These are phyloP conservation scores for Papilio elwesi DNA, from an alignment of 2,888 invertebrate species.

Conservation along the genomic window DNA sequence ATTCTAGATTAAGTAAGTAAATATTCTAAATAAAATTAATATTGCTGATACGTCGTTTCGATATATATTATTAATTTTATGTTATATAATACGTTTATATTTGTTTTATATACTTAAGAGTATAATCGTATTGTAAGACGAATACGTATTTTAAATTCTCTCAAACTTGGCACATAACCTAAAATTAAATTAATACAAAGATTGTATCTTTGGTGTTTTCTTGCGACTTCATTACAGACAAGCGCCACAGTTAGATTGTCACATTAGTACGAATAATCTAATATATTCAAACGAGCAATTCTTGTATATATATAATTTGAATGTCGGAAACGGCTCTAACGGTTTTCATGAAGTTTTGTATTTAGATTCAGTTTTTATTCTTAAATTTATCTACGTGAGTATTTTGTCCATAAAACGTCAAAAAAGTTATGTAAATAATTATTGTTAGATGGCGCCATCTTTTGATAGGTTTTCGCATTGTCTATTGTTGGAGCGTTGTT, in stretches of 20 bases:
- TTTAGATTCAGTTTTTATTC: too few species aligned
- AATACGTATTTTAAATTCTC: constrained; percentile 73
- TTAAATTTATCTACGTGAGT: too few species aligned
- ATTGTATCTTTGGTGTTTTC: constrained; percentile 34
- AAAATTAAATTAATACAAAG: constrained; percentile 26
- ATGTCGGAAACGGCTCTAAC: too few species aligned
- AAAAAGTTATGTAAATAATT: too few species aligned
- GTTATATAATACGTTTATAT: not conserved
- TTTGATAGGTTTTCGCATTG: too few species aligned
- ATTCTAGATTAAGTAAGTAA: constrained; percentile 33
- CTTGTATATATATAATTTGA: too few species aligned
- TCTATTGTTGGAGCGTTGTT: too few species aligned
- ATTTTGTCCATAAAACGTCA: too few species aligned
- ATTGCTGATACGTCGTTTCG: constrained; percentile 60
- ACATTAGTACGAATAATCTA: too few species aligned
- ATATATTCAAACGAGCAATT: too few species aligned
- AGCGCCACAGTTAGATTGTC: constrained; percentile 1
- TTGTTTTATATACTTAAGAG: constrained; percentile 42
- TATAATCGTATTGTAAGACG: constrained; percentile 40
- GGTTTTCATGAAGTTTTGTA: too few species aligned
- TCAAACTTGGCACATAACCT: constrained; percentile 72
- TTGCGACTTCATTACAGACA: not conserved
- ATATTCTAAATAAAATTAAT: constrained; percentile 42
- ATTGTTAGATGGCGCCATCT: too few species aligned
- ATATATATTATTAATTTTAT: constrained; percentile 50